Evolutionary conservation across 2,888 invertebrate genomes (phyloP), one percentile per base, ranked within the genome.

Genomic region (Entomobrya multifasciata): DNA sequence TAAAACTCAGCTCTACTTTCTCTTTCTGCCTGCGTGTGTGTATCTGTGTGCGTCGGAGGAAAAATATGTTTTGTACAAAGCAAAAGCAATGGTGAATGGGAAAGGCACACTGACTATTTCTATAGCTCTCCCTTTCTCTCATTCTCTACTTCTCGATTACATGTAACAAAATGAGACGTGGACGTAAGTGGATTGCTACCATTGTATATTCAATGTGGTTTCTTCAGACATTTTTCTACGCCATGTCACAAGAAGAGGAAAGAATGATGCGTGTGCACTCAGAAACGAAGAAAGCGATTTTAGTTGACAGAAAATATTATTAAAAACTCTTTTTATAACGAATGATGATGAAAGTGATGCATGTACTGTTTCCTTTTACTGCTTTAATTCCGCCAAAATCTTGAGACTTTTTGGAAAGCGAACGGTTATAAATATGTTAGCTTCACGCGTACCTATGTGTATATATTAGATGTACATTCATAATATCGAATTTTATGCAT

Each of bases 231-330:
- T 70, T 70, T 44, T 70, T 70, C 44, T 70, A 47, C 25, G 70
- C 70, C 70, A 70, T 70, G 47, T 70, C 25, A 47, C 25, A 25
- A 25, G 47, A 47, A 44, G 49, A 47, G 22, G 47, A 25, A 70
- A 47, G 44, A 72, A 55, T 57, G 47, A 72, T 81, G 81, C 80
- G 47, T 81, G 47, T 81, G 72, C 65, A 57, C 44, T 57, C 49
- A 20, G 60, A 72, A 72, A 80, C 27, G 65, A 65, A 77, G 84
- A 84, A 78, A 78, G 60, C 62, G 55, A 84, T 84, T 84, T 77
- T 20, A 70, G 84, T 84, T 84, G 78, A 78, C 84, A 84, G 78
- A 84, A 84, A 84, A 84, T 84, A 84, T 84, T 78, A 78, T 78
- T 77, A 70, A 77, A 57, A 77, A 55, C 36, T 84, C 57, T 84